These are phyloP conservation scores for Chaenogobius annularis DNA, from an alignment of 2,113 vertebrate species.

Conservation along the genomic window DNA sequence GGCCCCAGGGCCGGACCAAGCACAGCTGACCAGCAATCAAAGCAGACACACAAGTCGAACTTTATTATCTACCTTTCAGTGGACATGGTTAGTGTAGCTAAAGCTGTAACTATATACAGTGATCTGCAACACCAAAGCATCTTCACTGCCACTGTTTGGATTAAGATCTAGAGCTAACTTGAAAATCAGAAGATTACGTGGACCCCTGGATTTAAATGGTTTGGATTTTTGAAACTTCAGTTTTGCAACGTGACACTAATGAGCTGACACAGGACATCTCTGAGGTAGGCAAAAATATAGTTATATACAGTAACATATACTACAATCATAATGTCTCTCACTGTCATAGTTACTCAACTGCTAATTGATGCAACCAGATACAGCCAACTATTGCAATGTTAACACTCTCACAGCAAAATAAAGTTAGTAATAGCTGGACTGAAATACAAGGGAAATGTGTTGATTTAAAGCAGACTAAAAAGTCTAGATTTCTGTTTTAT, in stretches of 20 bases:
- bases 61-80: conserved; percentile 85
- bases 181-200: conserved; percentile 22
- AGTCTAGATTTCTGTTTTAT: not conserved
- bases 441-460: not conserved
- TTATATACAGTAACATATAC: no score
- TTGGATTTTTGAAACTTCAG: conserved; percentile 1
- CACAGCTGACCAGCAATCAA: conserved; percentile 74
- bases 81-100: conserved; percentile 54
- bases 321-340: not conserved
- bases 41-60: conserved; percentile 80
- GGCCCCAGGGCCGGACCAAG: conserved; percentile 57
- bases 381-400: not conserved
- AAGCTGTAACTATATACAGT: conserved; percentile 28
- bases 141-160: conserved; percentile 22
- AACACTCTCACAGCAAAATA: not conserved
- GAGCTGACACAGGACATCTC: conserved; percentile 43
- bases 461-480: not conserved
- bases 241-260: conserved; percentile 33
- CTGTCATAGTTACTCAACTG: no score
- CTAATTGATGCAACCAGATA: not conserved
- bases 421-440: not conserved
- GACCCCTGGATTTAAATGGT: conserved; percentile 29
- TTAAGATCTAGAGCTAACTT: conserved; percentile 16
- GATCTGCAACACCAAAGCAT: conserved; percentile 20
- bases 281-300: conserved; percentile 46